Percentiles rank a stretch among this genome's conserved stretches.
Evolutionary conservation across 2,797 vertebrate genomes (phyloP).

Genomic region (Zalophus californianus): DNA sequence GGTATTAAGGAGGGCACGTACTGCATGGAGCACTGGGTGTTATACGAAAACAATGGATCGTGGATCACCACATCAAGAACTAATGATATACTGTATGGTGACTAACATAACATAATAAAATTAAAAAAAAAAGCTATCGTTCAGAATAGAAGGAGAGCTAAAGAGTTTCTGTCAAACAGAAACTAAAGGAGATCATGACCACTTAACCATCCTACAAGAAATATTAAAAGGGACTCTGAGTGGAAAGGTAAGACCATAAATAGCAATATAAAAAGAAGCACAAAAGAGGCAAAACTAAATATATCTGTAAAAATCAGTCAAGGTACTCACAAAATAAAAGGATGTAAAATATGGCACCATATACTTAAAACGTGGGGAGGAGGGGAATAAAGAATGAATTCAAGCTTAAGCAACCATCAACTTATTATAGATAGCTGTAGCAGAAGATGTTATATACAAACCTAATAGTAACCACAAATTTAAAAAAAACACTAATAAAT

Average conservation of each 20-base stretch:
- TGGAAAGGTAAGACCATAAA: neutral
- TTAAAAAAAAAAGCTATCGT: too few relatives aligned
- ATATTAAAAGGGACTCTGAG: neutral
- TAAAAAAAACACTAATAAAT: neutral
- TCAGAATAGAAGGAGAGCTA: neutral
- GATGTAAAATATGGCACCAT: neutral
- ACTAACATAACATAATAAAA: too few relatives aligned
- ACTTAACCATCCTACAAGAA: neutral
- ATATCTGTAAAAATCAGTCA: neutral
- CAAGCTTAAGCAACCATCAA: neutral
- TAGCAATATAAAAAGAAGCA: neutral
- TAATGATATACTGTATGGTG: too few relatives aligned
- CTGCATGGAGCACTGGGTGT: too few relatives aligned
- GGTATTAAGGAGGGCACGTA: too few relatives aligned
- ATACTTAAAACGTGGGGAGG: neutral
- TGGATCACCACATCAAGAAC: too few relatives aligned
- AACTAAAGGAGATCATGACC: neutral
- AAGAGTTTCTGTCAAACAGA: neutral
- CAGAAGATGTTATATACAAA: neutral
- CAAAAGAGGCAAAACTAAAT: neutral
- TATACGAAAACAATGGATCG: too few relatives aligned
- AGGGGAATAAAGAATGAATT: neutral
- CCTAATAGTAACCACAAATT: neutral
- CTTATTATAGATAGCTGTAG: neutral
- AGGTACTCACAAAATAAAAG: neutral